Conservation (phyloP, 1,140 invertebrate genomes). For the Rhopalosiphum padi region DNA sequence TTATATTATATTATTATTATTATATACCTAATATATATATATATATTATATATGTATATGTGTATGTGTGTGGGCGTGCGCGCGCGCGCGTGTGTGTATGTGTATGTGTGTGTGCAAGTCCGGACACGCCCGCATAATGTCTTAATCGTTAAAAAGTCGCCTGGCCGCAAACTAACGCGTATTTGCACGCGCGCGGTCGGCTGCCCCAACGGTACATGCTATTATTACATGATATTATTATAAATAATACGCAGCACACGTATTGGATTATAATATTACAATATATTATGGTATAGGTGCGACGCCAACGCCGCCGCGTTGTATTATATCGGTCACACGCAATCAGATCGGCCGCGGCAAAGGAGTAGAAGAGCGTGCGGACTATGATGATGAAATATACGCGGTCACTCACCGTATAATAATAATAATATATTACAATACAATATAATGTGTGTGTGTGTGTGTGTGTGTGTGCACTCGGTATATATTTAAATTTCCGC, state of each 20-base stretch:
- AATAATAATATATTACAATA: neutral
- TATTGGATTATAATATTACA: neutral
- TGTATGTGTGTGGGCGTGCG: neutral
- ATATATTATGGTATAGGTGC: neutral
- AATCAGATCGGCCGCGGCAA: neutral
- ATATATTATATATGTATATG: too few relatives aligned
- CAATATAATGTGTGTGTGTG: neutral
- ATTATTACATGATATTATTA: neutral
- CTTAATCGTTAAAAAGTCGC: constrained; percentile 49
- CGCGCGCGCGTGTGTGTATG: neutral
- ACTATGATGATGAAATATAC: neutral
- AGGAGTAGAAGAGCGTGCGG: neutral
- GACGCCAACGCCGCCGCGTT: too few relatives aligned
- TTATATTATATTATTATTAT: neutral
- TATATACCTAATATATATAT: neutral
- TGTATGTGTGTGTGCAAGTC: neutral
- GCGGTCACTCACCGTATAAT: constrained; percentile 3
- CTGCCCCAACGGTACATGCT: neutral
- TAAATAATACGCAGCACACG: neutral
- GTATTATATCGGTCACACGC: neutral
- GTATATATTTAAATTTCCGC: constrained; percentile 17
- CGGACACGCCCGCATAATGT: constrained; percentile 47
- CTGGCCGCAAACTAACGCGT: constrained; percentile 26
- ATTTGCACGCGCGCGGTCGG: neutral
- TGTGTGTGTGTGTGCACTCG: neutral